Evolutionary conservation across 2,888 invertebrate genomes (phyloP).

Genomic region (Lithophane leautieri): DNA sequence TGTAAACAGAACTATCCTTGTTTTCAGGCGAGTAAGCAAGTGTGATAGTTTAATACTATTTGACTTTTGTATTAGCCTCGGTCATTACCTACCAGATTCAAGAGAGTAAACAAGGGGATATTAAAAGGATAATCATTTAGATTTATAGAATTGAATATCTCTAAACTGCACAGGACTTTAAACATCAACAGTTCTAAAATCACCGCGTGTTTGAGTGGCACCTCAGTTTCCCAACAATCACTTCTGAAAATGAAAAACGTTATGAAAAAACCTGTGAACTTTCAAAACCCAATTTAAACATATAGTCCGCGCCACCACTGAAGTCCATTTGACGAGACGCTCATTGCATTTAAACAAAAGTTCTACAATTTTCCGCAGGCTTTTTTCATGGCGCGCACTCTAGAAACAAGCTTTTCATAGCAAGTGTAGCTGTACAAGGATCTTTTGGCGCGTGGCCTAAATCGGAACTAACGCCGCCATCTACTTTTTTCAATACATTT

Average conservation of each 20-base stretch:
- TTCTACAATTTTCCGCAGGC: no score
- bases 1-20: no score
- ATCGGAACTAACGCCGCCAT: not conserved
- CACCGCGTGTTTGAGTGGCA: not conserved
- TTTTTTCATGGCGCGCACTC: no score
- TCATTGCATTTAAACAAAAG: no score
- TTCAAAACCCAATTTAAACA: no score
- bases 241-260: not conserved
- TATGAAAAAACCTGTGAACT: not conserved
- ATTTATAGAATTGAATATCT: conserved; percentile 13
- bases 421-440: not conserved
- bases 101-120: not conserved
- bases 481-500: not conserved
- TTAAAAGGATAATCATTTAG: not conserved
- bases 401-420: conserved; percentile 1
- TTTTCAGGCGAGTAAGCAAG: no score
- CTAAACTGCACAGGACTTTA: not conserved
- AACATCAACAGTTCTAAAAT: not conserved
- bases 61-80: no score
- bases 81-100: not conserved
- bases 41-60: no score
- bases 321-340: no score
- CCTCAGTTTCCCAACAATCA: no score
- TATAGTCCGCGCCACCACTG: no score
- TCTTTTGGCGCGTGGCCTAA: not conserved